Conservation (phyloP, 2,797 vertebrate species). For the Bryconaethiops microstoma region DNA sequence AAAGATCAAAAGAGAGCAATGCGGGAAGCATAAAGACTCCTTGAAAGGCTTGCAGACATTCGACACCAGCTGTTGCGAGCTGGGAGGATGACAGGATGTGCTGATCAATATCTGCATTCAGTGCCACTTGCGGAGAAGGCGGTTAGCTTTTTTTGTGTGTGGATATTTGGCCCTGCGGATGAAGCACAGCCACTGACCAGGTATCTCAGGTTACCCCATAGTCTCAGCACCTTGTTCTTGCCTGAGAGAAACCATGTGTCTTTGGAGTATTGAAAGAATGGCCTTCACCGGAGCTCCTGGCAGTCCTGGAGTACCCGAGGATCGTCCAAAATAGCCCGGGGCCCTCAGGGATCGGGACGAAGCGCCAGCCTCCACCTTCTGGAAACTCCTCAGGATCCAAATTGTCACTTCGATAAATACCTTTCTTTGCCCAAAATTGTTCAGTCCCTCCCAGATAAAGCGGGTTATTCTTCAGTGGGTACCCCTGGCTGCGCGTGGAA, state of each 20-base stretch:
- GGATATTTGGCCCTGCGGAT: slow-evolving; percentile 22
- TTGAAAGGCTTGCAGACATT: slow-evolving; percentile 59
- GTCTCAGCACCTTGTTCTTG: slow-evolving; percentile 56
- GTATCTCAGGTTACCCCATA: slow-evolving; percentile 66
- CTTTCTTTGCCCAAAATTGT: not conserved
- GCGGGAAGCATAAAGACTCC: not conserved
- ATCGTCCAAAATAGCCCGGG: not conserved
- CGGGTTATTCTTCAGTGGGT: not conserved
- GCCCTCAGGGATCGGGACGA: not conserved
- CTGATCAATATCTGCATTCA: slow-evolving; percentile 79
- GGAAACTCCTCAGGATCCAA: not conserved
- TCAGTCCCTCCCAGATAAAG: slow-evolving; percentile 13
- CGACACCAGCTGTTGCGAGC: slow-evolving; percentile 70
- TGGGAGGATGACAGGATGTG: slow-evolving; percentile 69
- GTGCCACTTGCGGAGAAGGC: slow-evolving; percentile 65
- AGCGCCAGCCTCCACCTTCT: not conserved
- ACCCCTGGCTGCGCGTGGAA: not conserved
- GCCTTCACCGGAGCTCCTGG: not conserved
- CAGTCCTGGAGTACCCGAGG: not conserved
- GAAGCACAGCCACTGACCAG: slow-evolving; percentile 58
- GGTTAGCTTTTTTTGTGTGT: slow-evolving; percentile 55
- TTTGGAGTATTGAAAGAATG: slow-evolving; percentile 8
- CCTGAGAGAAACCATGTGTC: slow-evolving; percentile 11
- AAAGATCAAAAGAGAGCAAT: slow-evolving; percentile 34
- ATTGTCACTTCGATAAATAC: slow-evolving; percentile 21